A percentile compares a stretch with the other conserved stretches of the same genome.
Evolutionary conservation across 1,140 invertebrate genomes (phyloP).

Genomic region (Drosophila elegans): DNA sequence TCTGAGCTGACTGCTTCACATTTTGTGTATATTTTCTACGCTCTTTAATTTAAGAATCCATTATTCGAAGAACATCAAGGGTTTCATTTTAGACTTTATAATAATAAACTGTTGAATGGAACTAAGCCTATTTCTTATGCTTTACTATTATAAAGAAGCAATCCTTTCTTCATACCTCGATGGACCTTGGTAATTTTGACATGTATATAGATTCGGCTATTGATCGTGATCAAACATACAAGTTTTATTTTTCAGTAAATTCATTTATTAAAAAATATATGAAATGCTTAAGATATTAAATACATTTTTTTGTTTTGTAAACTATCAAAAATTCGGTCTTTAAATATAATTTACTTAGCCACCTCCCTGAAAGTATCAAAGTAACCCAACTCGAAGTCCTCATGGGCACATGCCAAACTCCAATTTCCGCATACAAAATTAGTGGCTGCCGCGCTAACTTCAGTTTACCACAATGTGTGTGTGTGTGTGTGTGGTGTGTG

Average conservation of each 20-base stretch:
- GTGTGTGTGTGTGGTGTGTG: constrained; percentile 29
- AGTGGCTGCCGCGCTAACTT: constrained; percentile 34
- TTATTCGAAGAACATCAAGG: neutral
- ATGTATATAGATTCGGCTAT: no score
- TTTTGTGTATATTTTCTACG: constrained; percentile 41
- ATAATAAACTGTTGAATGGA: neutral
- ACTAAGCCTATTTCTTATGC: no score
- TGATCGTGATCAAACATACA: no score
- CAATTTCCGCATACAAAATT: constrained; percentile 58
- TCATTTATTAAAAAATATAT: no score
- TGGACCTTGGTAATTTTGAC: no score
- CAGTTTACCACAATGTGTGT: constrained; percentile 27
- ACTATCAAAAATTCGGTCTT: neutral
- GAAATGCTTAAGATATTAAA: no score
- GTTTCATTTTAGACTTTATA: constrained; percentile 15
- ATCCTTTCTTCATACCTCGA: no score
- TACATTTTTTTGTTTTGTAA: no score
- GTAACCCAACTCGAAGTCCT: neutral
- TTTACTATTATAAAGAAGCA: no score
- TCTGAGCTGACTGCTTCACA: constrained; percentile 37
- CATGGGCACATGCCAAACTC: constrained; percentile 53
- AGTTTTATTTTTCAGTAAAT: no score
- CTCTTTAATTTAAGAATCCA: constrained; percentile 4
- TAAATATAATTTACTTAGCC: neutral
- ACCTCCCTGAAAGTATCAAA: neutral